Conservation (phyloP, 2,113 vertebrate species). For the Aptenodytes forsteri region DNA sequence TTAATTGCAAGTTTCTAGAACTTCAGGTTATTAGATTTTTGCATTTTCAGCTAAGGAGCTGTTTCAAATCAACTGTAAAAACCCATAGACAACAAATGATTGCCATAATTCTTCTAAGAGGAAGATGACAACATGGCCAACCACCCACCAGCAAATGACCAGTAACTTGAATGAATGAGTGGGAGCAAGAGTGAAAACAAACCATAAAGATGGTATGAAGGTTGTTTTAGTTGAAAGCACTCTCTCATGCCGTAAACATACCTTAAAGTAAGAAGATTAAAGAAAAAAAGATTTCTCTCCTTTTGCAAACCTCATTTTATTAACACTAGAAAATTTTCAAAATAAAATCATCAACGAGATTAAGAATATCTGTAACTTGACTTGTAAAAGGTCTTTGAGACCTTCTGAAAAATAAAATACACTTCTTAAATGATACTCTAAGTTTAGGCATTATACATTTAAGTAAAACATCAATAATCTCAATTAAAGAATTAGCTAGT, state of each 20-base stretch:
- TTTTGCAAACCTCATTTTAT: background rate
- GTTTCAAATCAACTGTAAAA: background rate
- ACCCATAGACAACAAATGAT: background rate
- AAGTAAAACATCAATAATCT: background rate
- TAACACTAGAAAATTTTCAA: background rate
- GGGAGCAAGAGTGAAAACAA: background rate
- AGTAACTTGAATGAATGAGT: background rate
- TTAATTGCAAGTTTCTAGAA: background rate
- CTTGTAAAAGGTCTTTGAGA: background rate
- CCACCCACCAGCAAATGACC: background rate
- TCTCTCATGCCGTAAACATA: background rate
- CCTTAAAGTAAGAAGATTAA: background rate
- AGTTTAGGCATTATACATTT: background rate
- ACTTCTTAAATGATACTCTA: background rate
- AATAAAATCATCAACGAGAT: background rate
- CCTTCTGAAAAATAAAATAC: background rate
- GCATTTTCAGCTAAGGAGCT: background rate
- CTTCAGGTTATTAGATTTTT: background rate
- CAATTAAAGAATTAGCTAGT: background rate
- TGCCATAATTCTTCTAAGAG: background rate
- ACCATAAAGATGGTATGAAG: background rate
- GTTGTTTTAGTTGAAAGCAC: background rate
- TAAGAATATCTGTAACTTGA: background rate
- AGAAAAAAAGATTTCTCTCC: background rate
- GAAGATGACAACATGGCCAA: background rate